Base-by-base conservation (phyloP, 2,888 invertebrate genomes). In the Mesoligia furuncula region DNA sequence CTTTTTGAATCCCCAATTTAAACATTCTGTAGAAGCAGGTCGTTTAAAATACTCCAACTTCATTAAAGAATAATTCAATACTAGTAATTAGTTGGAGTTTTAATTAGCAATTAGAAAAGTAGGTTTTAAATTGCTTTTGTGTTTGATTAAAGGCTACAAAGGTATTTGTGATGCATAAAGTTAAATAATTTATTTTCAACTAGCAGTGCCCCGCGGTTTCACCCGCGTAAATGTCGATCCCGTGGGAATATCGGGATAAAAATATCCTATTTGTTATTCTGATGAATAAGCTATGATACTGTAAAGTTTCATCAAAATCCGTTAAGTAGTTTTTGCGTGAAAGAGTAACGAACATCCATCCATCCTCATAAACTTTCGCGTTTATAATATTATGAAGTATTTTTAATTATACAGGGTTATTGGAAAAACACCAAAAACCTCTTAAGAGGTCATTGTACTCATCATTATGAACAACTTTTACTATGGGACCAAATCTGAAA, bases 1-100 rank as follows among this genome's bases (percentile, higher is more conserved):
- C 1, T 9, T 9, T 9, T 39, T 88, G 88, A 88, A 87, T 89
- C 86, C 85, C 88, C 85, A 89, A 86, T 90, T 87, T 76, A 80
- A 84, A 85, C 86, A 89, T 89, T 89, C 87, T 86, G 75, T 75
- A 64, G 65, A 54, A 79, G 73, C 75, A 51, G 62, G 68, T 72
- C 82, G 73, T 82, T 87, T 85, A 79, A 82, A 87, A 82, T 84
- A 73, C 81, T 81, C 75, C 71, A 77, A 79, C 81, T 79, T 85
- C 86, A 87, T 87, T 87, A 85, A 69, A 83, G 68, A 81, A 86
- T 81, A 86, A 80, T 86, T 73, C 61, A 77, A 81, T 86, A 64
- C 66, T 57, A 72, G 62, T 84, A 85, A 85, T 86, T 83, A 80
- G 75, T 82, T 80, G 27, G 9, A 36, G 45, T 84, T 87, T 80